A percentile compares a stretch with the other conserved stretches of the same genome.
Conservation (phyloP, 2,888 invertebrate species). For the Lasioglossum villosulum region DNA sequence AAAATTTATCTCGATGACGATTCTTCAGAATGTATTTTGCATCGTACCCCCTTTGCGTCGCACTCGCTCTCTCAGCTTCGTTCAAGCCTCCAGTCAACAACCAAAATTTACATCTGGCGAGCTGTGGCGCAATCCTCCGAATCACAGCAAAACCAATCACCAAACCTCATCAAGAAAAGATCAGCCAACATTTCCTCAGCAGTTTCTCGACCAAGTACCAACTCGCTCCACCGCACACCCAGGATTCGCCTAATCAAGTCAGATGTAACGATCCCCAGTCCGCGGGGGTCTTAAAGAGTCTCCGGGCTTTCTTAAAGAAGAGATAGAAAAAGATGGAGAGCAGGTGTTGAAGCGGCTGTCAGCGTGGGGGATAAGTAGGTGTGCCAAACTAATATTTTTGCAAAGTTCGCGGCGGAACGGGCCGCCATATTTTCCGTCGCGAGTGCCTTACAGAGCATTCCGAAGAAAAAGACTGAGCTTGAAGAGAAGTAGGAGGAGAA, state of each 20-base stretch:
- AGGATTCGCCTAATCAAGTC: background rate
- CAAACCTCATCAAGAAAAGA: background rate
- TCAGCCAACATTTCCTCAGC: background rate
- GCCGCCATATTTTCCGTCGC: constrained; percentile 52
- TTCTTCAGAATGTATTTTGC: no score
- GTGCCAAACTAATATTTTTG: constrained; percentile 69
- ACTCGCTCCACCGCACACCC: background rate
- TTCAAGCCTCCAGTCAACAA: no score
- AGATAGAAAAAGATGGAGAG: background rate
- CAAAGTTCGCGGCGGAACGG: constrained; percentile 60
- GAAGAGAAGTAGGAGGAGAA: constrained; percentile 2
- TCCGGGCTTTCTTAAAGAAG: background rate
- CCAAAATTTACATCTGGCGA: no score
- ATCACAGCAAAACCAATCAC: background rate
- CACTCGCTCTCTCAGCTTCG: background rate
- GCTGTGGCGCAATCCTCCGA: background rate
- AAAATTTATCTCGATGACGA: no score
- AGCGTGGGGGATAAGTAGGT: constrained; percentile 52
- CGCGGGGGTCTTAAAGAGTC: background rate
- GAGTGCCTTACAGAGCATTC: background rate
- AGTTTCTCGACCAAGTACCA: background rate
- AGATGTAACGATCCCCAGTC: background rate
- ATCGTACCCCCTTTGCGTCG: background rate
- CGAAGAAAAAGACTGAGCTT: background rate
- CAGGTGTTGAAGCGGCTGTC: constrained; percentile 55